Conservation (phyloP, 2,113 vertebrate species). For the Rhea pennata region DNA sequence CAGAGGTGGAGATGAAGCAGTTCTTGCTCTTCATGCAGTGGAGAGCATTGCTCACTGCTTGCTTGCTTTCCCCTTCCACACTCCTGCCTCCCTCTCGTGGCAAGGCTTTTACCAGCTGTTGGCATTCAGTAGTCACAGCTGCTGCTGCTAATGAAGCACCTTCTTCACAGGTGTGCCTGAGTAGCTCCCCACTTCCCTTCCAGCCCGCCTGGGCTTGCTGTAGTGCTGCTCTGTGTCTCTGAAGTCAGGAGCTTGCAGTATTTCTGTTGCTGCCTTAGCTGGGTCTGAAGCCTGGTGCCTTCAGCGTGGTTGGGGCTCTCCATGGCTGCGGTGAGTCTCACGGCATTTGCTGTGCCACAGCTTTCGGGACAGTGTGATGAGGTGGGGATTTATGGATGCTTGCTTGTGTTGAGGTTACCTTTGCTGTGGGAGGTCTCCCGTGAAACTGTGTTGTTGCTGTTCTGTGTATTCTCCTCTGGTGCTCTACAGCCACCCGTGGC, state of each 20-base stretch:
- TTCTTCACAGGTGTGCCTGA: neutral
- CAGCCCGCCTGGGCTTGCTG: rapidly evolving
- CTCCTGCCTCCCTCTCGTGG: neutral
- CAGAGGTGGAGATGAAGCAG: rapidly evolving
- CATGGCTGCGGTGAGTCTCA: neutral
- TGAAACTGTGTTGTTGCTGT: neutral
- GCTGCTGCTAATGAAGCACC: neutral
- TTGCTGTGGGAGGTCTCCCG: neutral
- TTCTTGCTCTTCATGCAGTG: rapidly evolving
- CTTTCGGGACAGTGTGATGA: rapidly evolving
- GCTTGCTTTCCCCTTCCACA: rapidly evolving
- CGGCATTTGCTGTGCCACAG: rapidly evolving
- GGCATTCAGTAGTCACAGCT: neutral
- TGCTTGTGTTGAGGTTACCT: rapidly evolving
- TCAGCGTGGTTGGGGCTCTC: neutral
- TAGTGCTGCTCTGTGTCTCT: rapidly evolving
- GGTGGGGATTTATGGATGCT: rapidly evolving
- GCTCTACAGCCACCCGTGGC: neutral
- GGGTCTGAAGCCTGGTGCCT: neutral
- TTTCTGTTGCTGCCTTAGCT: rapidly evolving
- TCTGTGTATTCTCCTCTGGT: no score
- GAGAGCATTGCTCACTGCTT: rapidly evolving
- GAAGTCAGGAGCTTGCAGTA: rapidly evolving
- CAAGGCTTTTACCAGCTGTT: neutral
- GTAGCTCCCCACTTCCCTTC: neutral